Conservation (phyloP, 2,113 vertebrate genomes). For the Dendrocopos noguchii region DNA sequence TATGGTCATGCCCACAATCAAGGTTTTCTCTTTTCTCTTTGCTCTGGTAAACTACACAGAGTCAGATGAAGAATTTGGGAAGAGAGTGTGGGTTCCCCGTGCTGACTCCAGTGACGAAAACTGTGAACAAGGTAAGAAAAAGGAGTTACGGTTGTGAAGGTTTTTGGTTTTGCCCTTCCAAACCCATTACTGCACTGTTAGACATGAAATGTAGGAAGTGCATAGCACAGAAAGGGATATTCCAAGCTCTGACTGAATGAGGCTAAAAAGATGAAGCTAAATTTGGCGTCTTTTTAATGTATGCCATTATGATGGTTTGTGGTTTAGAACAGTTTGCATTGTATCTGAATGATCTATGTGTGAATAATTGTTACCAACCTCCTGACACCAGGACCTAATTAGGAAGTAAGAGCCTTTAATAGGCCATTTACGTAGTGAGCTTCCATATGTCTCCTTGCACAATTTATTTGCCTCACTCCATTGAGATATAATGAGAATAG, state of each 20-base stretch:
- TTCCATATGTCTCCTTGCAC: slow-evolving; percentile 54
- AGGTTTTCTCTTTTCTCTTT: slow-evolving; percentile 57
- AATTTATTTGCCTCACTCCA: slow-evolving; percentile 57
- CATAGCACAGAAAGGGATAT: neutral
- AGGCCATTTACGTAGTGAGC: slow-evolving; percentile 22
- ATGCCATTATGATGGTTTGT: neutral
- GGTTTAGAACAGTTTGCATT: slow-evolving; percentile 28
- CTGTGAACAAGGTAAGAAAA: slow-evolving; percentile 63
- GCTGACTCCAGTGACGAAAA: slow-evolving; percentile 54
- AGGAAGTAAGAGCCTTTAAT: slow-evolving; percentile 52
- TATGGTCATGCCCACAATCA: neutral
- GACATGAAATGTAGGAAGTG: neutral
- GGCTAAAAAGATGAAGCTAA: neutral
- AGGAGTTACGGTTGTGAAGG: neutral
- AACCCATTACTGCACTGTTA: neutral
- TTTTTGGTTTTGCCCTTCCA: neutral
- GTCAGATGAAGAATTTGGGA: slow-evolving; percentile 62
- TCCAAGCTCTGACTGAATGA: neutral
- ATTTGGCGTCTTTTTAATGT: neutral
- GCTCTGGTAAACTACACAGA: slow-evolving; percentile 2
- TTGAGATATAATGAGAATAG: slow-evolving; percentile 52
- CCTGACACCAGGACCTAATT: slow-evolving; percentile 55
- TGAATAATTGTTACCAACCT: slow-evolving; percentile 57
- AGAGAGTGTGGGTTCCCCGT: slow-evolving; percentile 61
- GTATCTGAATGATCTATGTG: slow-evolving; percentile 28